Evolutionary conservation across 1,140 invertebrate species (phyloP).

Genomic region (Aphaenogaster floridana): DNA sequence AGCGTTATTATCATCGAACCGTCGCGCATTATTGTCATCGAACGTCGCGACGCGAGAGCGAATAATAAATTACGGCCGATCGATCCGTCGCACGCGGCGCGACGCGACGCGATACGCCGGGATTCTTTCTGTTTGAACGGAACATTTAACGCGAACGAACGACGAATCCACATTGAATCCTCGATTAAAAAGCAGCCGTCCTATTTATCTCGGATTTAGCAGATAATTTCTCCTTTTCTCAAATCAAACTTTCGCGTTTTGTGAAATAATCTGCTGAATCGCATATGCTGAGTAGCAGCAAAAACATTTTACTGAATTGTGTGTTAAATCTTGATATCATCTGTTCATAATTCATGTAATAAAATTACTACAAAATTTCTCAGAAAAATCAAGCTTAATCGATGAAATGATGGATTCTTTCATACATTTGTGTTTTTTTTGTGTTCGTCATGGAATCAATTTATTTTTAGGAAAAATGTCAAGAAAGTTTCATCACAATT

Average conservation of each 20-base stretch:
- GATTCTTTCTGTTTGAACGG: conserved; percentile 52
- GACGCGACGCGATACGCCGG: conserved; percentile 11
- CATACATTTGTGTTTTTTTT: neutral
- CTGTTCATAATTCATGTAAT: neutral
- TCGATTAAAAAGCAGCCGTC: conserved; percentile 32
- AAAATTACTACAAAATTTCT: neutral
- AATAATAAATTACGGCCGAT: conserved; percentile 57
- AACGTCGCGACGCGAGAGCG: conserved; percentile 56
- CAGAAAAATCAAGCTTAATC: neutral
- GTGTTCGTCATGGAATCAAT: neutral
- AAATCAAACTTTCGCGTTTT: neutral
- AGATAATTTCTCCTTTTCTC: neutral
- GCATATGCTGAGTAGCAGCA: neutral
- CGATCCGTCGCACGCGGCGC: conserved; percentile 31
- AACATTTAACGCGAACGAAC: conserved; percentile 24
- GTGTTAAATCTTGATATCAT: too few relatives aligned
- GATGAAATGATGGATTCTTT: neutral
- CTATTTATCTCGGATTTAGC: conserved; percentile 29
- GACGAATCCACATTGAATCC: conserved; percentile 5
- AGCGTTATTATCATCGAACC: conserved; percentile 57
- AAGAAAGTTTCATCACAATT: neutral
- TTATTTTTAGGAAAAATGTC: neutral
- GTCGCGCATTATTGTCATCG: conserved; percentile 60
- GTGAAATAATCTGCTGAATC: neutral
- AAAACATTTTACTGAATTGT: neutral